Evolutionary conservation across 1,140 invertebrate genomes (phyloP).

Genomic region (Zaprionus ghesquierei): DNA sequence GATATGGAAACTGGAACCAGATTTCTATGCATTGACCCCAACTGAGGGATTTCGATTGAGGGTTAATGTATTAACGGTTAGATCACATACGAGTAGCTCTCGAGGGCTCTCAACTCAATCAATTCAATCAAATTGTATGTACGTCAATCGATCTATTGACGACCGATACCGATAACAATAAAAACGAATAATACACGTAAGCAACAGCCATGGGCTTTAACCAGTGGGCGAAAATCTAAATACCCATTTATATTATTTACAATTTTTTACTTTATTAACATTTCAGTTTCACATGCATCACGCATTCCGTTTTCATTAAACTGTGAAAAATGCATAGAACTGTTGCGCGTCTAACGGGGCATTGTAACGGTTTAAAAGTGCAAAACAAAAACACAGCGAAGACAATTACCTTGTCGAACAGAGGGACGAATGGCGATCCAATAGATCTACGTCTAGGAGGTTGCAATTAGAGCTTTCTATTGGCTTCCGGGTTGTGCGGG

Average conservation of each 20-base stretch:
- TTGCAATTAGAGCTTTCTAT: conserved; percentile 35
- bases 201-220: conserved; percentile 29
- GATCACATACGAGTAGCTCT: conserved; percentile 14
- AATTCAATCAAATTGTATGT: conserved; percentile 54
- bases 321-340: conserved; percentile 51
- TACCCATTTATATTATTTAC: conserved; percentile 1
- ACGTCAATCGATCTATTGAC: conserved; percentile 50
- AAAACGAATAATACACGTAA: conserved; percentile 25
- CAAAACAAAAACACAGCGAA: background rate
- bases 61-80: conserved; percentile 63
- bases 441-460: conserved; percentile 1
- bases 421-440: conserved; percentile 11
- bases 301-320: conserved; percentile 48
- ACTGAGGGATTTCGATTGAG: conserved; percentile 46
- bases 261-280: conserved; percentile 35
- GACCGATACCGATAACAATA: conserved; percentile 23
- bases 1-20: conserved; percentile 44
- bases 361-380: background rate
- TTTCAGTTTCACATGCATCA: conserved; percentile 54
- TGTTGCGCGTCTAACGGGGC: conserved; percentile 31
- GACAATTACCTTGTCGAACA: background rate
- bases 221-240: conserved; percentile 4
- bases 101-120: conserved; percentile 53
- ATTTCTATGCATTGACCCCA: conserved; percentile 58
- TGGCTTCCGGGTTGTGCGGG: background rate